Evolutionary conservation across 2,888 invertebrate species (phyloP), one percentile per base, ranked within the genome.

Genomic region (Craniophora ligustri): DNA sequence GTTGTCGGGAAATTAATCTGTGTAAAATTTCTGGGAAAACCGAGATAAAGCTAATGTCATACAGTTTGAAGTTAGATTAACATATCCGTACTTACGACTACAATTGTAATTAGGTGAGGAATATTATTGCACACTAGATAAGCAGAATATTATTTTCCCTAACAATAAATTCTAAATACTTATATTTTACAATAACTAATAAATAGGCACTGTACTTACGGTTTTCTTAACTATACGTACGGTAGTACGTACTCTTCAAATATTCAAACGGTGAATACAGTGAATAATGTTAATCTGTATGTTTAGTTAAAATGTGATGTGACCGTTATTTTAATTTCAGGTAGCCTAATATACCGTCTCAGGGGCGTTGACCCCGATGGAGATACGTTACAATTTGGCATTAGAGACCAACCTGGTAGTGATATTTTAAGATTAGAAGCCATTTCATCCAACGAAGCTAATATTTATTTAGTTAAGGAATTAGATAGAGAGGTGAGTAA

Each of bases 331-430:
- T 72, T 77, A 64, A 76, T 94, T 94, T 74, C 94, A 97, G 97
- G 97, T 76, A 96, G 96, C 71, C 90, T 97, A 73, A 97, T 98
- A 83, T 97, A 97, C 93, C 95, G 96, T 61, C 94, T 98, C 59
- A 94, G 95, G 80, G 98, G 97, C 72, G 94, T 95, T 72, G 98
- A 98, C 93, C 96, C 97, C 19, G 98, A 98, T 82, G 97, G 97
- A 60, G 98, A 98, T 91, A 91, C 95, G 48, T 89, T 98, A 68
- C 95, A 94, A 72, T 98, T 98, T 87, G 98, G 98, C 45, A 95
- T 98, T 60, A 94, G 96, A 79, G 95, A 97, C 68, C 96, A 97
- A 74, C 94, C 95, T 39, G 97, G 96, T 77, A 96, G 97, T 88
- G 97, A 97, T 86, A 95, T 98, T 67, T 95, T 98, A 84, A 95